Evolutionary conservation across 2,888 invertebrate species (phyloP).

Genomic region (Patella ulyssiponensis): DNA sequence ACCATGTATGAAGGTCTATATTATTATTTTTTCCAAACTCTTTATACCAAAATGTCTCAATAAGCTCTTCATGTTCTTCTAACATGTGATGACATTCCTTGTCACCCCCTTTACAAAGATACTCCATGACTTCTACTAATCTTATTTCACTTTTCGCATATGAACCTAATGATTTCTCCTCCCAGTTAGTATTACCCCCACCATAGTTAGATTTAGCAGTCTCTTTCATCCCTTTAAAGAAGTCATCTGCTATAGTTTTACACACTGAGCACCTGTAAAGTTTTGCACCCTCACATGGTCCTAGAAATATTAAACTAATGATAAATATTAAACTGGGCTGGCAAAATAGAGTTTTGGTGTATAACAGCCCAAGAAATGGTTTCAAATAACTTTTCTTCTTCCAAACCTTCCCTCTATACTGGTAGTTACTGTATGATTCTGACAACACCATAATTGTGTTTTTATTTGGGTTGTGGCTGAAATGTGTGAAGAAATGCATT

Average conservation of each 20-base stretch:
- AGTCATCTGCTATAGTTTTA: slow-evolving; percentile 10
- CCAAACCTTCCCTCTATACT: no score
- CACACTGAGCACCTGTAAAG: background rate
- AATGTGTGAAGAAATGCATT: no score
- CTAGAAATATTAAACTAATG: no score
- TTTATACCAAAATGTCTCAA: slow-evolving; percentile 92
- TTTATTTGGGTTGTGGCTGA: no score
- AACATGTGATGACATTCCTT: slow-evolving; percentile 87
- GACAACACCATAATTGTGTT: no score
- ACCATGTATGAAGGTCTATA: slow-evolving; percentile 80
- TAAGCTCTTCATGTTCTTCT: slow-evolving; percentile 84
- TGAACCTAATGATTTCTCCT: slow-evolving; percentile 40
- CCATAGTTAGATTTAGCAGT: slow-evolving; percentile 46
- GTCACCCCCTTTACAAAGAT: slow-evolving; percentile 83
- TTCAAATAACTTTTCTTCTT: no score
- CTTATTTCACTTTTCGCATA: slow-evolving; percentile 81
- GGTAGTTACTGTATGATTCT: no score
- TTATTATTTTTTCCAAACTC: slow-evolving; percentile 75
- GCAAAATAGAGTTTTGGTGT: no score
- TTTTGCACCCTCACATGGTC: background rate
- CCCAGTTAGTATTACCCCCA: slow-evolving; percentile 49
- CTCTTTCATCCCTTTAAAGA: slow-evolving; percentile 34
- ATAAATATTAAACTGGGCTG: no score
- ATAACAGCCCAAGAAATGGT: no score
- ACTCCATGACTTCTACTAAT: slow-evolving; percentile 90